Evolutionary conservation across 2,113 vertebrate genomes (phyloP), one percentile per base, ranked within the genome.

Genomic region (Oenanthe melanoleuca): DNA sequence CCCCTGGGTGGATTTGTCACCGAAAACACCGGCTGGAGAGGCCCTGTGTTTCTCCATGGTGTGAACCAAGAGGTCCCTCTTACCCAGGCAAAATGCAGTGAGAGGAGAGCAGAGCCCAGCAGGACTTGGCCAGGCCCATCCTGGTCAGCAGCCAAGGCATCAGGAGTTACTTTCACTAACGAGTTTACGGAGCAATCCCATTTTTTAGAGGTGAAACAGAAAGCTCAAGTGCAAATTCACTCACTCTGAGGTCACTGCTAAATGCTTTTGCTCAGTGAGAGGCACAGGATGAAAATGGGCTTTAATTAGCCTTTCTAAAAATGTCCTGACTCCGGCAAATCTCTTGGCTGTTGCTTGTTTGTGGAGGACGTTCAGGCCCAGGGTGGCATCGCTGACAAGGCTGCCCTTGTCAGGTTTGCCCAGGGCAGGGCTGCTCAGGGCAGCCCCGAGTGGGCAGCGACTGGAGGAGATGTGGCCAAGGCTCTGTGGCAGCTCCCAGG

Each of bases 281-380:
- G 49, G 80, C 86, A 24, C 25, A 1, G 73, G 86, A 77, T 60
- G 83, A 89, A 96, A 96, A 92, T 40, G 65, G 93, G 88, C 93
- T 96, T 82, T 94, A 92, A 94, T 94, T 88, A 92, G 88, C 88
- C 34, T 65, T 93, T 86, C 91, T 70, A 92, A 95, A 96, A 89
- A 75, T n/a, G 69, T 66, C 88, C 91, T 91, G 83, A 84, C 86
- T 81, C 78, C 0, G 7, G 47, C 61, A 92, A 81, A 82, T 88
- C 91, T 80, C 78, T 64, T 21, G 45, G 92, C 87, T 74, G 88
- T 26, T n/a, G 61, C 28, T n/a, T 26, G 80, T 70, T 80, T 59
- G 70, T 6, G 16, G 38, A 87, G 70, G 92, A 92, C 2, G 2
- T 64, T 75, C 21, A 70, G 92, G 87, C 52, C 47, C 4, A 8